Conservation (phyloP, 1,140 invertebrate species). For the Cydia amplana region DNA sequence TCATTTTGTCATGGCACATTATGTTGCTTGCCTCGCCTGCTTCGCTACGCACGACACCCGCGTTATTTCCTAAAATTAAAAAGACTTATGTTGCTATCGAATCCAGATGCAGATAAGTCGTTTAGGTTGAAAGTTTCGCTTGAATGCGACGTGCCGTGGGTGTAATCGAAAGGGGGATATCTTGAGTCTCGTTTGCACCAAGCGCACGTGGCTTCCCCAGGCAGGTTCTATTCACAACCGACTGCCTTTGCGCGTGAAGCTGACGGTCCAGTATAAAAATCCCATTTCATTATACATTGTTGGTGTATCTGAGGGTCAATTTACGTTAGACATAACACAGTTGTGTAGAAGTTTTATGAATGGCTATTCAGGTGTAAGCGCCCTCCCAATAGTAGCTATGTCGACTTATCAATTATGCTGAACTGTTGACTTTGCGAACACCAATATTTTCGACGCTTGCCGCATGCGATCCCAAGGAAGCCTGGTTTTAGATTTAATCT, state of each 20-base stretch:
- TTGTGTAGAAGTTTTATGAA: neutral
- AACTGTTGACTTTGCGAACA: constrained; percentile 59
- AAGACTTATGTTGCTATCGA: neutral
- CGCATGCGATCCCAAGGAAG: constrained; percentile 35
- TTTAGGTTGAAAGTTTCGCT: neutral
- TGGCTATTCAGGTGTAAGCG: constrained; percentile 1
- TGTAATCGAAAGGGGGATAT: constrained; percentile 10
- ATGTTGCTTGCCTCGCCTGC: constrained; percentile 43
- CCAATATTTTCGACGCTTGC: constrained; percentile 53
- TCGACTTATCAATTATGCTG: constrained; percentile 62
- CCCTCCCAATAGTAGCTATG: constrained; percentile 48
- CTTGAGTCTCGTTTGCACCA: neutral
- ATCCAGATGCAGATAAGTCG: neutral
- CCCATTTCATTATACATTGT: constrained; percentile 33
- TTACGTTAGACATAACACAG: neutral
- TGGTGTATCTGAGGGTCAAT: neutral
- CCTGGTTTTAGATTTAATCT: constrained; percentile 42
- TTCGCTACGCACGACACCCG: constrained; percentile 43
- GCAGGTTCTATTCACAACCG: neutral
- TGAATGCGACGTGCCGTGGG: neutral
- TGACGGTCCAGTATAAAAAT: neutral
- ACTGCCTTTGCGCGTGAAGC: neutral
- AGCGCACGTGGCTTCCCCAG: constrained; percentile 9
- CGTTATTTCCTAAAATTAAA: neutral
- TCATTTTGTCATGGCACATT: constrained; percentile 41